Evolutionary conservation across 2,113 vertebrate species (phyloP).

Genomic region (Oncorhynchus keta): DNA sequence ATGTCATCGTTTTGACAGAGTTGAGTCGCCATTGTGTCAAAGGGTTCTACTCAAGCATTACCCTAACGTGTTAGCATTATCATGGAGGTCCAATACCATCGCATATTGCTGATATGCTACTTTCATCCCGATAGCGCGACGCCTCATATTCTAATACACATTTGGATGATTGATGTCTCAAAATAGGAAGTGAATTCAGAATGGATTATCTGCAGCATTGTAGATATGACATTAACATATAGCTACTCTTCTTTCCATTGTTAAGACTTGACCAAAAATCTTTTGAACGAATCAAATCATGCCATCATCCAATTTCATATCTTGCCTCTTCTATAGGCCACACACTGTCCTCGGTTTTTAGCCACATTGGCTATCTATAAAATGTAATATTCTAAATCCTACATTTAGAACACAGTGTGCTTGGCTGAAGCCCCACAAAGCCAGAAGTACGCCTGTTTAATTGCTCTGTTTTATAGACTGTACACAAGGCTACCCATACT

Average conservation of each 20-base stretch:
- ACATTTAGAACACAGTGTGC: conserved; percentile 57
- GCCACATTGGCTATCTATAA: conserved; percentile 30
- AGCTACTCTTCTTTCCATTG: conserved; percentile 51
- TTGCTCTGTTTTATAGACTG: conserved; percentile 70
- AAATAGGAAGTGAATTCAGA: conserved; percentile 42
- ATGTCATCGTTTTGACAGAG: not conserved
- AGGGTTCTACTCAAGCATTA: not conserved
- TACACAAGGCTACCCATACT: conserved; percentile 67
- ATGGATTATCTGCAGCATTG: conserved; percentile 51
- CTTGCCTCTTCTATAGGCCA: conserved; percentile 26
- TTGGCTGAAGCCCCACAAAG: conserved; percentile 54
- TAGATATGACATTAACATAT: conserved; percentile 51
- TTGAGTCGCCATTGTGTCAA: not conserved
- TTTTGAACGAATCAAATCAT: conserved; percentile 40
- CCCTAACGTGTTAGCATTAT: not conserved
- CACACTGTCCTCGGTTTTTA: conserved; percentile 23
- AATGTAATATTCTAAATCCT: conserved; percentile 56
- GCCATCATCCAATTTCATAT: conserved; percentile 45
- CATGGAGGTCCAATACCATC: not conserved
- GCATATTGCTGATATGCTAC: conserved; percentile 4
- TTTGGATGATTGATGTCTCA: conserved; percentile 39
- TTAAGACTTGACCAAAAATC: conserved; percentile 37
- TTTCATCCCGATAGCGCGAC: conserved; percentile 14
- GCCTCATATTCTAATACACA: conserved; percentile 32
- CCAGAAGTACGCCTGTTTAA: conserved; percentile 69